These are phyloP conservation scores for Ondatra zibethicus DNA, from an alignment of 2,113 vertebrate species.

Conservation along the genomic window DNA sequence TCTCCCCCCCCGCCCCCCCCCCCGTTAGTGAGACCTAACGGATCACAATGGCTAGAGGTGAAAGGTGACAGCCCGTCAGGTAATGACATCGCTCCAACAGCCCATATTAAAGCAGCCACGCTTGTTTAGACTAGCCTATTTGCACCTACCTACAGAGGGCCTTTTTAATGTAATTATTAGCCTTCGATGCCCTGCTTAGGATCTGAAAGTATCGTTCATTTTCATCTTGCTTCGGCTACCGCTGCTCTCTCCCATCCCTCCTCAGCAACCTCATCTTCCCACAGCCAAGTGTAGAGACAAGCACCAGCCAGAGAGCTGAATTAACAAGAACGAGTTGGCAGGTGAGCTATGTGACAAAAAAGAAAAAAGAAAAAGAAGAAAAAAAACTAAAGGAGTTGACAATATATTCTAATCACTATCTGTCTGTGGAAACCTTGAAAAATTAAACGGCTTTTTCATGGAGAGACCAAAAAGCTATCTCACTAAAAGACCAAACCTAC, in stretches of 20 bases:
- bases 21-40: slow-evolving; percentile 90
- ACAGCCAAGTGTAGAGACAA: slow-evolving; percentile 85
- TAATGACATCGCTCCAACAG: slow-evolving; percentile 89
- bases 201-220: slow-evolving; percentile 91
- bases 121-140: slow-evolving; percentile 93
- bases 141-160: slow-evolving; percentile 91
- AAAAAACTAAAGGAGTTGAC: slow-evolving; percentile 84
- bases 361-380: slow-evolving; percentile 26
- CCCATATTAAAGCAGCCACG: slow-evolving; percentile 87
- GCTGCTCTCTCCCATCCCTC: slow-evolving; percentile 84
- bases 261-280: slow-evolving; percentile 86
- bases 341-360: slow-evolving; percentile 89
- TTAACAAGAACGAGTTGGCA: slow-evolving; percentile 90
- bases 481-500: slow-evolving; percentile 72
- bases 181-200: slow-evolving; percentile 88
- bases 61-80: slow-evolving; percentile 89
- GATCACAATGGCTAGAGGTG: slow-evolving; percentile 90
- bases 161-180: slow-evolving; percentile 93
- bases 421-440: slow-evolving; percentile 82
- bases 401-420: slow-evolving; percentile 88
- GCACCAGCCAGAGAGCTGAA: slow-evolving; percentile 85
- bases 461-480: slow-evolving; percentile 77
- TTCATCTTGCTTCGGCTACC: slow-evolving; percentile 88
- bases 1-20: slow-evolving; percentile 87
- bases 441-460: slow-evolving; percentile 85